A percentile compares a stretch with the other conserved stretches of the same genome.
phyloP scores from a whole-genome alignment of 1,140 invertebrate species.

The Harpegnathos saltator region DNA sequence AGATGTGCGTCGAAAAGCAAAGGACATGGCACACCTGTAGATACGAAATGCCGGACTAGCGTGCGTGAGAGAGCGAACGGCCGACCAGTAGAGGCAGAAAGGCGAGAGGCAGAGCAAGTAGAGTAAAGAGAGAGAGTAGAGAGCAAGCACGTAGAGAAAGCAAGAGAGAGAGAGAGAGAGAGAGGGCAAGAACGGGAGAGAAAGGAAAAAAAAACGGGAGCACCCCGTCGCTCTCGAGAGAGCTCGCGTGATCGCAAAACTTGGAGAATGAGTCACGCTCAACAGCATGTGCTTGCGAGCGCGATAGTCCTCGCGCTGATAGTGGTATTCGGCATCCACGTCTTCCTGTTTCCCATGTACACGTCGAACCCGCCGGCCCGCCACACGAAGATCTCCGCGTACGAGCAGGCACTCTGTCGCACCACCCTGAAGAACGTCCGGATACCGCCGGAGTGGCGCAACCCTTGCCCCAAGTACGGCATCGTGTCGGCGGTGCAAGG shows the following conservation, averaged over 20 bases:
- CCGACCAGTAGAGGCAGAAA: constrained; percentile 59
- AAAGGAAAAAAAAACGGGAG: constrained; percentile 11
- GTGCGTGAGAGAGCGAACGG: constrained; percentile 36
- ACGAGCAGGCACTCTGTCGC: constrained; percentile 87
- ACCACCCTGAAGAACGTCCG: constrained; percentile 83
- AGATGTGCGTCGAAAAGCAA: constrained; percentile 83
- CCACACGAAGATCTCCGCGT: constrained; percentile 83
- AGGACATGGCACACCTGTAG: constrained; percentile 82
- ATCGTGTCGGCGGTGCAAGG: constrained; percentile 87
- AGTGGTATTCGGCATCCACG: constrained; percentile 88
- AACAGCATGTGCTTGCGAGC: constrained; percentile 87
- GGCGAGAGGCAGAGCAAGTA: constrained; percentile 65
- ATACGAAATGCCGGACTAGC: constrained; percentile 83
- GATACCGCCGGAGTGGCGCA: constrained; percentile 78
- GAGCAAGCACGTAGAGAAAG: constrained; percentile 63
- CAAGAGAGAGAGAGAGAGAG: constrained; percentile 43
- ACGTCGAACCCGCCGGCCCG: constrained; percentile 82
- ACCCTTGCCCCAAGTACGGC: constrained; percentile 85
- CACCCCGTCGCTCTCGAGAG: constrained; percentile 1
- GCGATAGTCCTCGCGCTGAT: constrained; percentile 87
- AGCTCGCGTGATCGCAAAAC: constrained; percentile 18
- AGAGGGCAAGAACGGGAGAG: constrained; percentile 27
- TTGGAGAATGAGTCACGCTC: constrained; percentile 84
- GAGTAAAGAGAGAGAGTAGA: constrained; percentile 48
- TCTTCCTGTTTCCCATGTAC: constrained; percentile 88